A percentile compares a stretch with the other conserved stretches of the same genome.
Conservation (phyloP, 2,888 invertebrate genomes). For the Pegoplata infirma region DNA sequence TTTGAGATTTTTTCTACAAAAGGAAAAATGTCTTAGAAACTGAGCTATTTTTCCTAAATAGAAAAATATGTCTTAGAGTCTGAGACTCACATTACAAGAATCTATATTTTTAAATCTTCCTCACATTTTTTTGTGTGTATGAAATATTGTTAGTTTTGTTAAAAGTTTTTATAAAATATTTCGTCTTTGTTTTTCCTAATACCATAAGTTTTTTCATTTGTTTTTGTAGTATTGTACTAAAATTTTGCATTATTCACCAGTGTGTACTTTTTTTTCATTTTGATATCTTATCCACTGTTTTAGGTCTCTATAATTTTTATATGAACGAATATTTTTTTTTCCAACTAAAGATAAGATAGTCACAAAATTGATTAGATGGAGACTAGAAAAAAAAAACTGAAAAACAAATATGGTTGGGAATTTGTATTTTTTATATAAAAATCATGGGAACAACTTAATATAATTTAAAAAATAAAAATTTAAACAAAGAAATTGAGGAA, state of each 20-base stretch:
- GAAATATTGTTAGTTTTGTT: neutral
- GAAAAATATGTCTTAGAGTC: too few species aligned
- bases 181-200: neutral
- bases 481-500: neutral
- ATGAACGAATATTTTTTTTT: constrained; percentile 4
- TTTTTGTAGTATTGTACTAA: neutral
- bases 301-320: constrained; percentile 22
- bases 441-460: neutral
- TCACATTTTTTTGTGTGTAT: too few species aligned
- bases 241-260: constrained; percentile 34
- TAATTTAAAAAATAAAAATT: neutral
- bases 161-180: neutral
- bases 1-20: too few species aligned
- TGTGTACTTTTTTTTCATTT: neutral
- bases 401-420: neutral
- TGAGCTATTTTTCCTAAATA: too few species aligned
- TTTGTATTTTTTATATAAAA: constrained; percentile 3
- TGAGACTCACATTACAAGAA: too few species aligned
- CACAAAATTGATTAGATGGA: constrained; percentile 43
- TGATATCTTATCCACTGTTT: constrained; percentile 51
- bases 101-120: too few species aligned
- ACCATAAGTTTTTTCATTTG: neutral
- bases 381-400: neutral
- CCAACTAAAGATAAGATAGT: constrained; percentile 48
- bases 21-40: too few species aligned